Evolutionary conservation across 2,888 invertebrate species (phyloP).

Genomic region (Dioctria linearis): DNA sequence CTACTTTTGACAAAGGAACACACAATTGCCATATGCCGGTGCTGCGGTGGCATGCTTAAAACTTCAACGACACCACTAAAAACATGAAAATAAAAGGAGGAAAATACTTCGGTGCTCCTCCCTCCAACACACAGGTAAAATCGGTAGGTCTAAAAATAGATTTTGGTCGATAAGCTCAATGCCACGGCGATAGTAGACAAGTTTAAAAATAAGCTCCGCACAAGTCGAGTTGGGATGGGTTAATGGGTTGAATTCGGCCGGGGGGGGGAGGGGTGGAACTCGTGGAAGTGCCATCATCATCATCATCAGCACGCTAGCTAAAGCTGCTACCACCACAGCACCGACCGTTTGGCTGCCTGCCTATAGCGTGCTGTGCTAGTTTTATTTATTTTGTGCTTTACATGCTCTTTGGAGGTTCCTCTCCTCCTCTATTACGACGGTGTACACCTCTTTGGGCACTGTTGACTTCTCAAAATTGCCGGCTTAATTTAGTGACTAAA

Average conservation of each 20-base stretch:
- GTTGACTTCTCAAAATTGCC: neutral
- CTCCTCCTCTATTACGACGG: too few species aligned
- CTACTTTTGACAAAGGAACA: neutral
- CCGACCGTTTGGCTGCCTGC: neutral
- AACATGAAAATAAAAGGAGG: conserved; percentile 6
- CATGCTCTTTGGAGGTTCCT: neutral
- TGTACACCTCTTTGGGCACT: too few species aligned
- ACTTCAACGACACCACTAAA: neutral
- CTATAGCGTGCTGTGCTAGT: conserved; percentile 10
- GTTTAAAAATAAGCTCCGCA: conserved; percentile 62
- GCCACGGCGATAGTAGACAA: conserved; percentile 62
- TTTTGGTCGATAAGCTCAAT: conserved; percentile 63
- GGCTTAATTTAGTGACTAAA: neutral
- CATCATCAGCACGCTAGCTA: too few species aligned
- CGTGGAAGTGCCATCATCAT: conserved; percentile 12
- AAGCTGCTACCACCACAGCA: too few species aligned
- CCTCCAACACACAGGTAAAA: conserved; percentile 29
- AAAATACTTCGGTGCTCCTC: neutral
- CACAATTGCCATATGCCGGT: neutral
- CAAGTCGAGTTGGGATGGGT: conserved; percentile 58
- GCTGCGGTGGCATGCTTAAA: conserved; percentile 1
- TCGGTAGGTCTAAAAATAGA: conserved; percentile 61
- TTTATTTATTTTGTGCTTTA: neutral
- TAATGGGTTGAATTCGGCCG: conserved; percentile 36
- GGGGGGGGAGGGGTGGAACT: neutral